A percentile compares a stretch with the other conserved stretches of the same genome.
These are phyloP conservation scores for Cosmia pyralina DNA, from an alignment of 2,888 invertebrate species.

Conservation along the genomic window DNA sequence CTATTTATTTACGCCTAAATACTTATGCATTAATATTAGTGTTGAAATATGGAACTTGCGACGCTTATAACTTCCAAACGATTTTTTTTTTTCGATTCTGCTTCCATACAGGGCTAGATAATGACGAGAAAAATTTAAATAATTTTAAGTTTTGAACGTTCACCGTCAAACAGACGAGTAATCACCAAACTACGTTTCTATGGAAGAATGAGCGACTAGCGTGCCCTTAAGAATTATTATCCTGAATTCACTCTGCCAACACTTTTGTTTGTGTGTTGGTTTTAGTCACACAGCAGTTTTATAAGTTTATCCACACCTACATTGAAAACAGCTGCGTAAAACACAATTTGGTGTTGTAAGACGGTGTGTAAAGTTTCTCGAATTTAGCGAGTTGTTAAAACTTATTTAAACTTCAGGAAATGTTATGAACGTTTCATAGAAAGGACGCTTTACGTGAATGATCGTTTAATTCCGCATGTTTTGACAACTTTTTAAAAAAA, in stretches of 20 bases:
- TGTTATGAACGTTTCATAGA: constrained; percentile 24
- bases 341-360: constrained; percentile 7
- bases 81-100: no score
- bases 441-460: neutral
- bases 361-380: constrained; percentile 7
- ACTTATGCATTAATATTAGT: no score
- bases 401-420: constrained; percentile 32
- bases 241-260: neutral
- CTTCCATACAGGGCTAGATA: no score
- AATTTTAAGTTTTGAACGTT: no score
- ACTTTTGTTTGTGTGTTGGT: neutral
- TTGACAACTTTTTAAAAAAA: constrained; percentile 3
- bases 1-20: no score
- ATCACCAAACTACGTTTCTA: no score
- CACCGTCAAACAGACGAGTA: no score
- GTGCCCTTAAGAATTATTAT: no score
- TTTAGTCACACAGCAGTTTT: neutral
- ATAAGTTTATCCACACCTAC: neutral
- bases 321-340: neutral
- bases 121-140: no score
- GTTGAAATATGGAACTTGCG: no score
- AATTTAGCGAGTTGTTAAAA: constrained; percentile 21
- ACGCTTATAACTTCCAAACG: no score
- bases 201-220: no score
- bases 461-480: constrained; percentile 17